Evolutionary conservation across 2,113 vertebrate genomes (phyloP).

Genomic region (Catagonus wagneri): DNA sequence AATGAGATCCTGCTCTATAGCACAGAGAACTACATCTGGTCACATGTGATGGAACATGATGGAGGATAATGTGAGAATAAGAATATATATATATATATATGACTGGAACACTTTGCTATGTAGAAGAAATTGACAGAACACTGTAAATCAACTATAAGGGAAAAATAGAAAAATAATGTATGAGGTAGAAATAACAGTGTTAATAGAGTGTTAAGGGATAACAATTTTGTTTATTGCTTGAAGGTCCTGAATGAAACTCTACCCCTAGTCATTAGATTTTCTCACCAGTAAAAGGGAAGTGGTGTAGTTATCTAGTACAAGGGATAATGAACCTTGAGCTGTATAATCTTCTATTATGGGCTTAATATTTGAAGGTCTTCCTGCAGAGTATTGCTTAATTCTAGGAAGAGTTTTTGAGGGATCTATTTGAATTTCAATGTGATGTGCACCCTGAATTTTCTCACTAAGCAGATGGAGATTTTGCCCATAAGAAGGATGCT

Average conservation of each 20-base stretch:
- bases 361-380: not conserved
- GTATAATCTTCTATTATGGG: not conserved
- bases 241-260: not conserved
- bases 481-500: not conserved
- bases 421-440: not conserved
- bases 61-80: no score
- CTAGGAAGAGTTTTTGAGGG: not conserved
- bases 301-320: not conserved
- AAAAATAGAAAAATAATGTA: not conserved
- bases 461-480: not conserved
- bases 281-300: not conserved
- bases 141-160: no score
- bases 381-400: not conserved
- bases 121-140: no score
- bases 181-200: not conserved
- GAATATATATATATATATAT: no score
- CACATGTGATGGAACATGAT: no score
- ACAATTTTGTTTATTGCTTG: not conserved
- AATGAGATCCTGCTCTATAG: no score
- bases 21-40: no score
- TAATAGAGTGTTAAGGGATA: not conserved
- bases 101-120: no score
- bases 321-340: not conserved
- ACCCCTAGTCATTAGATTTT: not conserved
- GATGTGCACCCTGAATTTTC: not conserved